Evolutionary conservation across 1,140 invertebrate genomes (phyloP).

Genomic region (Homarus americanus): DNA sequence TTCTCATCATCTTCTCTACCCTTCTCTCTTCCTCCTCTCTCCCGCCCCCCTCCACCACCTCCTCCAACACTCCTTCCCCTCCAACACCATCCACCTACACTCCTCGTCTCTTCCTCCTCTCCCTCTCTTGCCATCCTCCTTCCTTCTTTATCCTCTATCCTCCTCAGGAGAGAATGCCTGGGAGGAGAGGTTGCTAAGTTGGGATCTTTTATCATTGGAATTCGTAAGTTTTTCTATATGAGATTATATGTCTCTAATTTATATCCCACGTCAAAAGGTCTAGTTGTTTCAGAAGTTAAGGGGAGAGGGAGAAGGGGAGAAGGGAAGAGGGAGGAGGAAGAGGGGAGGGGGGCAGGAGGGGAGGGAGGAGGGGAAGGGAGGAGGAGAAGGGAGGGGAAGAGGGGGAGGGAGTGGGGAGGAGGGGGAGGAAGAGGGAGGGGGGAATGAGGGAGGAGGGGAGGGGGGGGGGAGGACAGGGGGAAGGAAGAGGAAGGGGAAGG

Average conservation of each 20-base stretch:
- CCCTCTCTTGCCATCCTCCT: background rate
- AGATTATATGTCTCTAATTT: constrained; percentile 58
- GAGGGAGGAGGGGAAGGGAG: background rate
- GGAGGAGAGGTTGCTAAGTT: constrained; percentile 16
- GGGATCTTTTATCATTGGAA: constrained; percentile 54
- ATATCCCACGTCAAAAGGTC: constrained; percentile 49
- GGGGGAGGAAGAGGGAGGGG: background rate
- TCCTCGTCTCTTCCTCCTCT: no score
- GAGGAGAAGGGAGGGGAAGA: background rate
- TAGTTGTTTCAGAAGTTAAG: constrained; percentile 14
- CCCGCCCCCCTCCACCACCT: no score
- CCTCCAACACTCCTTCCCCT: no score
- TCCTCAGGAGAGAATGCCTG: background rate
- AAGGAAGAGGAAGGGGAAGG: background rate
- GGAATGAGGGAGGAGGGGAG: background rate
- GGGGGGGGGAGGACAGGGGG: no score
- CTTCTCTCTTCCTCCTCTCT: no score
- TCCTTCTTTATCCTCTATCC: constrained; percentile 8
- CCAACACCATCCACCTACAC: no score
- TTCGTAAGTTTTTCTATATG: constrained; percentile 34
- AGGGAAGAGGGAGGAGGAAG: background rate
- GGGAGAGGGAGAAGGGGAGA: constrained; percentile 1
- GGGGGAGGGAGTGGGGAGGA: background rate
- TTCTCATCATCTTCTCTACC: no score
- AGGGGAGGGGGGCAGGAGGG: background rate